These are phyloP conservation scores for Theocolax elegans DNA, from an alignment of 1,140 invertebrate genomes.

Conservation along the genomic window DNA sequence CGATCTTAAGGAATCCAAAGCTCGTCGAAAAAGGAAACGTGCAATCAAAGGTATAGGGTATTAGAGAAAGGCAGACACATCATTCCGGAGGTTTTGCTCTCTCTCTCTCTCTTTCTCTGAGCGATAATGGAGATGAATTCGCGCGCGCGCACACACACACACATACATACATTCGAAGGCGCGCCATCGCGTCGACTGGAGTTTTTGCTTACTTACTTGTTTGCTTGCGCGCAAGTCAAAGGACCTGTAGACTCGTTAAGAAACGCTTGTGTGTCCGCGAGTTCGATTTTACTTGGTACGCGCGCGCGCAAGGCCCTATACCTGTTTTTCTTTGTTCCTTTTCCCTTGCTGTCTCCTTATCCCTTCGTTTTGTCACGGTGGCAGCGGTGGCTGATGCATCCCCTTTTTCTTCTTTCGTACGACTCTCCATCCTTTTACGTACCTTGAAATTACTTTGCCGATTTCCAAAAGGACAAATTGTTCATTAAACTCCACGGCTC, in stretches of 20 bases:
- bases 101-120: not conserved
- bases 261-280: too few relatives aligned
- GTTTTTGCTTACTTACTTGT: not conserved
- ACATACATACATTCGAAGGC: too few relatives aligned
- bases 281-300: too few relatives aligned
- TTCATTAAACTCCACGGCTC: not conserved
- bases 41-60: not conserved
- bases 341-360: too few relatives aligned
- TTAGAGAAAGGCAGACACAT: constrained; percentile 7
- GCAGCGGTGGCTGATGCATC: not conserved
- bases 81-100: not conserved
- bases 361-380: not conserved
- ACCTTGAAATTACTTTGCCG: not conserved
- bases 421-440: not conserved
- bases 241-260: constrained; percentile 6
- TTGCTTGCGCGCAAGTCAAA: not conserved
- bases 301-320: too few relatives aligned
- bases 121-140: constrained; percentile 32
- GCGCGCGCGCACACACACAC: too few relatives aligned
- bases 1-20: not conserved
- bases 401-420: too few relatives aligned
- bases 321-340: too few relatives aligned
- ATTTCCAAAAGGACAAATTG: not conserved
- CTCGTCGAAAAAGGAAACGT: not conserved
- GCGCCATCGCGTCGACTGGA: not conserved